Base-by-base conservation (phyloP, 1,140 invertebrate species). In the Dufourea novaeangliae region DNA sequence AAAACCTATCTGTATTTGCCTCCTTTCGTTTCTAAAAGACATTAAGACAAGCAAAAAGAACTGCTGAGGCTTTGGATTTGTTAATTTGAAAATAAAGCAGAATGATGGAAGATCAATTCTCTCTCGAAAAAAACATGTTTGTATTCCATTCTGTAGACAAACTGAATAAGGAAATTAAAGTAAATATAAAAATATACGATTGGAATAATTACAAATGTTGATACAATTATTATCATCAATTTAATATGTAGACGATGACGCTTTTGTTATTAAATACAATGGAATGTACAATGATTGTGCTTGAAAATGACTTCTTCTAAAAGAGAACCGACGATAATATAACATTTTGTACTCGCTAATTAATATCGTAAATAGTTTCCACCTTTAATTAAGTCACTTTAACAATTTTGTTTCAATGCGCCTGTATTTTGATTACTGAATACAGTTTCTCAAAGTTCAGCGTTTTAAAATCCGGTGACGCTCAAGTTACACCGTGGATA, bases 221-320 rank as follows among this genome's bases (percentile, higher is more conserved):
- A n/a, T n/a, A n/a, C n/a, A n/a, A n/a, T n/a, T n/a, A 34, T 67
- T 32, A 67, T 34, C 50, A 52, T 67, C 20, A 50, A 67, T 67
- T 66, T 46, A 66, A 52, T 67, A 67, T 29, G 11, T 50, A 37
- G 50, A 52, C 50, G n/a, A 20, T 61, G 57, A 39, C 1, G 41
- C 46, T 66, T 32, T 66, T 66, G 25, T 46, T 46, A 32, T 66
- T 56, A 27, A 56, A 46, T 46, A 46, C 32, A 52, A 67, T 67
- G 50, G 8, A 52, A 52, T 34, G 12, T 67, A 12, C 29, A 34
- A 32, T 34, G 50, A n/a, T 52, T 67, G 14, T 52, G 44, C 64
- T 67, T 67, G n/a, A 67, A 67, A 52, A 52, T 67, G 44, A 67
- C 34, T 52, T 52, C 46, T 50, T 50, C n/a, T 67, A 67, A 32